Percentiles rank a stretch among this genome's conserved stretches.
These are phyloP conservation scores for Dicerorhinus sumatrensis DNA, from an alignment of 2,113 vertebrate species.

Conservation along the genomic window DNA sequence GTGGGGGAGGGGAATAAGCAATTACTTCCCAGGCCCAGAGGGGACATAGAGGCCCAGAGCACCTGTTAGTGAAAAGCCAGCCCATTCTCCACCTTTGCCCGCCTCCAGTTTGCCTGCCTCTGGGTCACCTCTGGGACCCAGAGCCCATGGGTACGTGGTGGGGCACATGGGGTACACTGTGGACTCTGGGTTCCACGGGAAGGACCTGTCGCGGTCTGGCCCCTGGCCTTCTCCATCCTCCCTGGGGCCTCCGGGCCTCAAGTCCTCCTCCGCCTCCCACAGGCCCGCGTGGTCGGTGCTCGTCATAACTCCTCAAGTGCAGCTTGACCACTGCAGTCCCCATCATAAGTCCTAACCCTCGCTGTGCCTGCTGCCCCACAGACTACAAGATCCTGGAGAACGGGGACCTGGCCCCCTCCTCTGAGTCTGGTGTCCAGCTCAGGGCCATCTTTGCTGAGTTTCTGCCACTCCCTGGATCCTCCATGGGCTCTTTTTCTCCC, in stretches of 20 bases:
- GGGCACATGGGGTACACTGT: not conserved
- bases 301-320: not conserved
- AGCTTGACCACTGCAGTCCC: not conserved
- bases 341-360: accelerated
- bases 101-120: no score
- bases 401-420: not conserved
- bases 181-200: no score
- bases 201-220: not conserved
- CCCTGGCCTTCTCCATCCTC: not conserved
- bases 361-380: not conserved
- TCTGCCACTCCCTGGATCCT: not conserved
- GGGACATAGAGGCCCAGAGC: not conserved
- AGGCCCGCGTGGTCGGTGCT: not conserved
- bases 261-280: no score
- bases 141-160: not conserved
- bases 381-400: not conserved
- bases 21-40: not conserved
- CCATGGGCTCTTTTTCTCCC: not conserved
- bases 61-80: not conserved
- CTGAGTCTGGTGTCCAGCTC: not conserved
- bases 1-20: not conserved
- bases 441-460: not conserved
- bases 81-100: not conserved
- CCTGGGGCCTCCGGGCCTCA: not conserved
- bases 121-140: no score